Conservation (phyloP, 2,888 invertebrate species). For the Lepidocyrtoides sp. region DNA sequence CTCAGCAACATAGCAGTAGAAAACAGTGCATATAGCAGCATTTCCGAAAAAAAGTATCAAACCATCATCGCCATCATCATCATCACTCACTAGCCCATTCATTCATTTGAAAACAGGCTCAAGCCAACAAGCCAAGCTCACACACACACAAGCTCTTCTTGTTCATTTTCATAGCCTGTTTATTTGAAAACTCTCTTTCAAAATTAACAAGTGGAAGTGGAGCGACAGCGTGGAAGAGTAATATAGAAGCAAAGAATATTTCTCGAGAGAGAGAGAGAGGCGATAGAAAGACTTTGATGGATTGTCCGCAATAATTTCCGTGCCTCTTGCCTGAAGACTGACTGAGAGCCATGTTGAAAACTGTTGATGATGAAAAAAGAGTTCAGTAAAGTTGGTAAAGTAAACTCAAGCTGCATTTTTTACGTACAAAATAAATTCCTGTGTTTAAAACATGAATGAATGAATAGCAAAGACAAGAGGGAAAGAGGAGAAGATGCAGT, state of each 20-base stretch:
- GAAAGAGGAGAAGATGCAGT: constrained; percentile 27
- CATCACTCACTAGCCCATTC: constrained; percentile 29
- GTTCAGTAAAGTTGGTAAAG: not conserved
- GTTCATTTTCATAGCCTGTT: constrained; percentile 38
- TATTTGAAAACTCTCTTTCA: constrained; percentile 11
- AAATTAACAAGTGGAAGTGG: constrained; percentile 35
- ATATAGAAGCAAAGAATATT: not conserved
- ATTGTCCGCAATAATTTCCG: constrained; percentile 45
- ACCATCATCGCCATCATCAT: not conserved
- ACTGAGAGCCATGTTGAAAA: not conserved
- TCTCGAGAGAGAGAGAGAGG: not conserved
- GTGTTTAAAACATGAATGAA: not conserved
- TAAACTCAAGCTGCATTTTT: too few species aligned
- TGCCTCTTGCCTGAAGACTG: not conserved
- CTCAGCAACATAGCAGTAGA: not conserved
- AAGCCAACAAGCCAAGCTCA: not conserved
- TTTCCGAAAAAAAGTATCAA: not conserved
- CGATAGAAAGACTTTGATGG: constrained; percentile 26
- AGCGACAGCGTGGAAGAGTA: not conserved
- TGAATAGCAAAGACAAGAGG: not conserved
- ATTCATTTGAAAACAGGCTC: too few species aligned
- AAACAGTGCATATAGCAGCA: not conserved
- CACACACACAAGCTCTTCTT: too few species aligned
- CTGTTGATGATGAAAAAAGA: not conserved
- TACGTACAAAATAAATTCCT: not conserved